phyloP scores from a whole-genome alignment of 2,113 vertebrate genomes.

The Corythoichthys haematopterus region DNA sequence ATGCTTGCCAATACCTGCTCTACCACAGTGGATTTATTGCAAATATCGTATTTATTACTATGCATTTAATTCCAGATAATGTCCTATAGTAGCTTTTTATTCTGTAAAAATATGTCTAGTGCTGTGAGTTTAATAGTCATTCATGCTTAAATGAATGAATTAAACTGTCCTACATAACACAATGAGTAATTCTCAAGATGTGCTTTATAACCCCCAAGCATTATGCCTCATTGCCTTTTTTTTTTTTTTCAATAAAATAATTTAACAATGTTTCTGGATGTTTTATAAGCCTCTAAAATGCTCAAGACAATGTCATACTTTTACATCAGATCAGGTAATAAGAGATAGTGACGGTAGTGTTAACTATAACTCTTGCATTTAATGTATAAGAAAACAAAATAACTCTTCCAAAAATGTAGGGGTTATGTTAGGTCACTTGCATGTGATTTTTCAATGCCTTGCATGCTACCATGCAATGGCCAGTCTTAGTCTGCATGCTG shows the following conservation, averaged over 20 bases:
- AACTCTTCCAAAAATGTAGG: conserved; percentile 51
- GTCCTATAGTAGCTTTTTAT: conserved; percentile 14
- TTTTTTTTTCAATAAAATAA: conserved; percentile 4
- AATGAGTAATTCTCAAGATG: conserved; percentile 17
- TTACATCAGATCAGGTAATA: conserved; percentile 30
- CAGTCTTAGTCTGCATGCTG: conserved; percentile 95
- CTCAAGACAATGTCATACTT: conserved; percentile 3
- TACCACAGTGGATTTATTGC: conserved; percentile 34
- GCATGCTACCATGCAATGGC: conserved; percentile 97
- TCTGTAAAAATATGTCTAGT: conserved; percentile 5
- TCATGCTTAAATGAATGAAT: conserved; percentile 23
- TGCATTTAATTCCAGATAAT: conserved; percentile 39
- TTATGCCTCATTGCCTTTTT: conserved; percentile 3
- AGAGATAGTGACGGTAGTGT: conserved; percentile 14
- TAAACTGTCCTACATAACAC: conserved; percentile 12
- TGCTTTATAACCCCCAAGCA: conserved; percentile 14
- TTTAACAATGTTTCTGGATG: conserved; percentile 21
- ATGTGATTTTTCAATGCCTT: conserved; percentile 94
- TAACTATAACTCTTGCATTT: conserved; percentile 22
- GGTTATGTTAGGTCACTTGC: conserved; percentile 82
- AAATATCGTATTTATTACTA: conserved; percentile 27
- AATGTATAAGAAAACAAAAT: conserved; percentile 5
- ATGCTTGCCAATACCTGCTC: conserved; percentile 12
- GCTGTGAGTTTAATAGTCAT: conserved; percentile 20
- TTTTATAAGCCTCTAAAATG: conserved; percentile 16